A percentile compares a stretch with the other conserved stretches of the same genome.
These are phyloP conservation scores for Uropetala carovei DNA, from an alignment of 2,888 invertebrate genomes.

Conservation along the genomic window DNA sequence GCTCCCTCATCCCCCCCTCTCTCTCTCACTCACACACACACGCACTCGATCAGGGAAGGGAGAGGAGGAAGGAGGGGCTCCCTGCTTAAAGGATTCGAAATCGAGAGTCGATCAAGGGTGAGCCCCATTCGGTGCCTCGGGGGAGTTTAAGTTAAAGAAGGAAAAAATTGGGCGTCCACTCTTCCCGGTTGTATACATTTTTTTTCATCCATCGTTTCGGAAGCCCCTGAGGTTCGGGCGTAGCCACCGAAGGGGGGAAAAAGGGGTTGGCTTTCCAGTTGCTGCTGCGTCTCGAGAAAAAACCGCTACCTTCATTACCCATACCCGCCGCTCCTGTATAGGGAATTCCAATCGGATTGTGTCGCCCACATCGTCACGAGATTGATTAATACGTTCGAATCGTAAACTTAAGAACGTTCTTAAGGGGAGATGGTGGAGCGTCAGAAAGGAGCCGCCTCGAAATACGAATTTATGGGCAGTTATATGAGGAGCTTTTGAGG, in stretches of 20 bases:
- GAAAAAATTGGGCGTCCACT: constrained; percentile 33
- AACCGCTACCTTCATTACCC: constrained; percentile 63
- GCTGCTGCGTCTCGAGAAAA: constrained; percentile 46
- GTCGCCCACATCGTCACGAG: constrained; percentile 56
- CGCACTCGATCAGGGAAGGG: background rate
- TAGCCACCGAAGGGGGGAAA: background rate
- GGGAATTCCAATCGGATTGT: constrained; percentile 56
- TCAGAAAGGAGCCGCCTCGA: background rate
- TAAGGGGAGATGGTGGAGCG: background rate
- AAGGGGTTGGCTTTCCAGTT: constrained; percentile 34
- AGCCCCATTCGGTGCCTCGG: background rate
- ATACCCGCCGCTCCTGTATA: constrained; percentile 29
- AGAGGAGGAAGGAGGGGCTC: background rate
- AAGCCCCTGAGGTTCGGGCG: constrained; percentile 50
- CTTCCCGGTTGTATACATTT: background rate
- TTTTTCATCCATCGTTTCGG: constrained; percentile 33
- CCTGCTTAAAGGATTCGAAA: constrained; percentile 34
- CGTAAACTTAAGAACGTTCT: constrained; percentile 46
- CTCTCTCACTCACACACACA: background rate
- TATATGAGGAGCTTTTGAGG: constrained; percentile 13
- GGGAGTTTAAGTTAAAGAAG: background rate
- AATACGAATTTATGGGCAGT: constrained; percentile 31
- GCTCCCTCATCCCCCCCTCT: too few relatives aligned
- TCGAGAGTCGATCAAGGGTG: constrained; percentile 30
- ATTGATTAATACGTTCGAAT: constrained; percentile 63